phyloP scores from a whole-genome alignment of 1,140 invertebrate genomes.

The Aphaenogaster ashmeadi region DNA sequence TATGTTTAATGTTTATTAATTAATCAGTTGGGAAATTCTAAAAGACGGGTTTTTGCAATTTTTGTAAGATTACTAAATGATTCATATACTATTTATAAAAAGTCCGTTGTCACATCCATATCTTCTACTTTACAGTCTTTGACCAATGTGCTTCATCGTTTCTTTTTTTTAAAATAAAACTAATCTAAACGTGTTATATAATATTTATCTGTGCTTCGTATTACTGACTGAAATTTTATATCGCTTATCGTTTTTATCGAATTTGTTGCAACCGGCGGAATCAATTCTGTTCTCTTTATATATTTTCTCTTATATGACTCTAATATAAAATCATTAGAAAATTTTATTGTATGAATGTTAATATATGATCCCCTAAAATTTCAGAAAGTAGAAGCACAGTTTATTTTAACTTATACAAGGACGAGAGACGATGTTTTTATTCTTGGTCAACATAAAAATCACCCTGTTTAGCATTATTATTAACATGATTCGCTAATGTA shows the following conservation, averaged over 20 bases:
- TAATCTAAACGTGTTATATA: conserved; percentile 69
- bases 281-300: conserved; percentile 70
- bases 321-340: conserved; percentile 80
- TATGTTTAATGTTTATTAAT: conserved; percentile 56
- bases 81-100: conserved; percentile 61
- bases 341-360: conserved; percentile 73
- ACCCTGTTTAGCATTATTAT: conserved; percentile 82
- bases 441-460: conserved; percentile 77
- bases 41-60: conserved; percentile 28
- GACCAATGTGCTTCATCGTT: conserved; percentile 68
- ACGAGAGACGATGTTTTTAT: conserved; percentile 60
- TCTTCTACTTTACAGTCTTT: conserved; percentile 67
- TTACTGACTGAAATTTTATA: conserved; percentile 68
- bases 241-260: conserved; percentile 1
- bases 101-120: conserved; percentile 40
- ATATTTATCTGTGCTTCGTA: conserved; percentile 55
- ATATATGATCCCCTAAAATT: conserved; percentile 58
- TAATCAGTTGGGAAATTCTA: conserved; percentile 43
- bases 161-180: conserved; percentile 65
- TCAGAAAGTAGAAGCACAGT: conserved; percentile 71
- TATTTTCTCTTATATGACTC: conserved; percentile 65
- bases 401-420: conserved; percentile 61
- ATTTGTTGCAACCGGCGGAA: conserved; percentile 73
- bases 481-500: conserved; percentile 71
- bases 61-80: conserved; percentile 54